phyloP scores from a whole-genome alignment of 2,888 invertebrate genomes.

The Phyllotreta cruciferae region DNA sequence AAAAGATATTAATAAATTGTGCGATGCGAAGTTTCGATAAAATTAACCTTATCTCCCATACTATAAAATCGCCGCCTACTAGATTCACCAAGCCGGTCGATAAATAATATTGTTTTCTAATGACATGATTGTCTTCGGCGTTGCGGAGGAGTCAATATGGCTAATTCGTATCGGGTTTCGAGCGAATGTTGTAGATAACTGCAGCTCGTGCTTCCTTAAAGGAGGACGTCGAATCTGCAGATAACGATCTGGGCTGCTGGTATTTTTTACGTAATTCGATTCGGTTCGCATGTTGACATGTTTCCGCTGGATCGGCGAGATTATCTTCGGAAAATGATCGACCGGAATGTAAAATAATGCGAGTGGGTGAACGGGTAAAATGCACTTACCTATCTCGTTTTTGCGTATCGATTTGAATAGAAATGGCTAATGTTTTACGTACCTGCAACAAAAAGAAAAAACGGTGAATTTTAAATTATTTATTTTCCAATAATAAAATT shows the following conservation, averaged over 20 bases:
- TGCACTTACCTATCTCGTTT: too few relatives aligned
- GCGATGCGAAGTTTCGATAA: too few relatives aligned
- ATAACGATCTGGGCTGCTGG: slow-evolving; percentile 3
- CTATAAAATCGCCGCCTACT: slow-evolving; percentile 23
- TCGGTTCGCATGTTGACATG: slow-evolving; percentile 17
- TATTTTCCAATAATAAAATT: too few relatives aligned
- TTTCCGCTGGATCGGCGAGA: slow-evolving; percentile 8
- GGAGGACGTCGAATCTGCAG: slow-evolving; percentile 7
- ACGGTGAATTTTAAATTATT: too few relatives aligned
- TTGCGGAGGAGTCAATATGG: slow-evolving; percentile 19
- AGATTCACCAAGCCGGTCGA: slow-evolving; percentile 14
- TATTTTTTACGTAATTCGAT: slow-evolving; percentile 13
- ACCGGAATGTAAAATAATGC: too few relatives aligned
- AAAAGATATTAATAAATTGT: too few relatives aligned
- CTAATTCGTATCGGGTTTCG: slow-evolving; percentile 23
- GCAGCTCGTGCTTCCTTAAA: slow-evolving; percentile 20
- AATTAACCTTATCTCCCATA: not conserved
- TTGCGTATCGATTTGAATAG: too few relatives aligned
- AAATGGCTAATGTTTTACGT: too few relatives aligned
- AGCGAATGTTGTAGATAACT: slow-evolving; percentile 15
- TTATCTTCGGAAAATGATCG: slow-evolving; percentile 4
- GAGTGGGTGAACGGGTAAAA: too few relatives aligned
- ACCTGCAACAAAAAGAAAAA: too few relatives aligned
- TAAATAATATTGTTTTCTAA: slow-evolving; percentile 26
- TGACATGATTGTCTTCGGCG: slow-evolving; percentile 19